These are phyloP conservation scores for Chaetorhynchus papuensis DNA, from an alignment of 2,113 vertebrate genomes.

Conservation along the genomic window DNA sequence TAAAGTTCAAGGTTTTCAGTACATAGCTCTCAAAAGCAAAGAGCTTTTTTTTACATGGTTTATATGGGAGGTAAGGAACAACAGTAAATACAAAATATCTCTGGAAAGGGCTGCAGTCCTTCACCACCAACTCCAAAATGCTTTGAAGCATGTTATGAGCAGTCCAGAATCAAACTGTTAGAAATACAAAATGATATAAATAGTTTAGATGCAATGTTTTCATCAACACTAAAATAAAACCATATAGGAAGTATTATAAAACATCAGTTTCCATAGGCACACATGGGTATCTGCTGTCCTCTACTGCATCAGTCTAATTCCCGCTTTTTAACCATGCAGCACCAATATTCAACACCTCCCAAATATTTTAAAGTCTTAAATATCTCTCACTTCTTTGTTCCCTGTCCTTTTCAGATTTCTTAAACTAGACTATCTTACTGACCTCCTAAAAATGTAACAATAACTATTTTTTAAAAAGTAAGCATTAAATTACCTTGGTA, in stretches of 20 bases:
- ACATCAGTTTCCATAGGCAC: background rate
- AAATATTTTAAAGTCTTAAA: background rate
- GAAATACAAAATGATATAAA: background rate
- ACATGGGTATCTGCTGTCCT: fast-evolving
- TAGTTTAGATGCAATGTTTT: background rate
- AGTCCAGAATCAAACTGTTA: background rate
- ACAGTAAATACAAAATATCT: background rate
- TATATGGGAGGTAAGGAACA: background rate
- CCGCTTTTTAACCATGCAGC: background rate
- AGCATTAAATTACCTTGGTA: background rate
- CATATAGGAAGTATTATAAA: background rate
- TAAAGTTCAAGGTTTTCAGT: background rate
- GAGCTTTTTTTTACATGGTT: background rate
- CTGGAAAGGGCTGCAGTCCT: background rate
- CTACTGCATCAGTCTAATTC: background rate
- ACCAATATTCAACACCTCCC: background rate
- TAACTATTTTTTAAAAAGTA: background rate
- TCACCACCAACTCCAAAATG: background rate
- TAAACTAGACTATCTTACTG: background rate
- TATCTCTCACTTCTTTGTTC: background rate
- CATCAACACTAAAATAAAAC: background rate
- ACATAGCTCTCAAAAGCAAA: background rate
- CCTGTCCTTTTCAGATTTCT: background rate
- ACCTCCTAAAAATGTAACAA: background rate
- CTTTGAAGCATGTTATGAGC: background rate